Base-by-base conservation (phyloP, 92 coral and sea anemone species). In the Porites rus region DNA sequence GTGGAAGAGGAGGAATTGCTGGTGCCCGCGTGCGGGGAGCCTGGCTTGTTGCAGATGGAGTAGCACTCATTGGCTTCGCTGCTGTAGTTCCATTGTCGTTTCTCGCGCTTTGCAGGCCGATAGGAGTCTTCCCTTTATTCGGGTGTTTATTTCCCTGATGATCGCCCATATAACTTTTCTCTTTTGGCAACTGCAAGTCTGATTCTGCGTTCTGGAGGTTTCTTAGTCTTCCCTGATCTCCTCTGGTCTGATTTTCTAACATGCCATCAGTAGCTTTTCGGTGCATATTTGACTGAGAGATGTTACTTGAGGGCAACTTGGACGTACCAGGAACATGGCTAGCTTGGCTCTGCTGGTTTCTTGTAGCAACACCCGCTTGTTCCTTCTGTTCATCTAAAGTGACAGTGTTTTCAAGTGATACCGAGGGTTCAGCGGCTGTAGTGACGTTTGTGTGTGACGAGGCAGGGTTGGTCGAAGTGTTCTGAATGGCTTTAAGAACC, bases 1-100 rank as follows among this genome's bases (percentile, higher is more conserved):
- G 99, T 28, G 99, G 99, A 61, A 97, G 95, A 22, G 97, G 97
- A 4, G 99, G 99, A 65, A 97, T 93, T 3, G 76, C 75, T 38
- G 96, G 93, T n/a, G 77, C 91, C 18, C 87, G 91, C 51, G 79
- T 70, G 18, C 64, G 86, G 9, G 69, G 4, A 16, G 56, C 64
- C 76, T 81, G 86, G 77, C 50, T 70, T 70, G 69, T n/a, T 53
- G 82, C 10, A 50, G 73, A 21, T 22, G 62, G 62, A 11, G 84
- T 12, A 21, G 43, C 52, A 54, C 59, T 51, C 56, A 61, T 13
- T 18, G 71, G 72, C 63, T 2, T 31, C 65, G 19, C 69, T 58
- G 38, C 69, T 19, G 24, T 69, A 25, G 86, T 1, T 54, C 65
- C 69, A 25, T 10, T 70, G 43, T 81, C 56, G 1, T 28, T 3